A percentile compares a stretch with the other conserved stretches of the same genome.
phyloP scores from a whole-genome alignment of 2,113 vertebrate genomes.

The Thalassoma bifasciatum region DNA sequence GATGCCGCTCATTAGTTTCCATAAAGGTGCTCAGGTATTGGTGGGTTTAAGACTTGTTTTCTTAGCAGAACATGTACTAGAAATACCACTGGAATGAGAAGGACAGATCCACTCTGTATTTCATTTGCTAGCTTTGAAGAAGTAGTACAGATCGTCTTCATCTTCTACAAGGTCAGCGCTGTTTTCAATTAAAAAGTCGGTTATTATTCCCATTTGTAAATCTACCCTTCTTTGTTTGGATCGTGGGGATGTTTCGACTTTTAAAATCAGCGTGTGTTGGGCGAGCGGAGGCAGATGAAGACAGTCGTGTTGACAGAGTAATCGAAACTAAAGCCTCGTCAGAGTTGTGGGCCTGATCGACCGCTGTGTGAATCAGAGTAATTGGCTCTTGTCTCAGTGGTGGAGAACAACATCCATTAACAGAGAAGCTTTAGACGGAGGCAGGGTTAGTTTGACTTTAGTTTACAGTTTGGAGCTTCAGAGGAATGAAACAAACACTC shows the following conservation, averaged over 20 bases:
- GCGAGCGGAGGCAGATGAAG: constrained; percentile 22
- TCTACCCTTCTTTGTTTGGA: neutral
- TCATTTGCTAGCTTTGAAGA: too few relatives aligned
- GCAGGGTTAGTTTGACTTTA: constrained; percentile 28
- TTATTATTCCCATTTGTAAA: neutral
- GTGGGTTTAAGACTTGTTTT: too few relatives aligned
- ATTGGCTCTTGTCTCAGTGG: constrained; percentile 61
- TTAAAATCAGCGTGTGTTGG: neutral
- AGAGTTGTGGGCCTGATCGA: constrained; percentile 34
- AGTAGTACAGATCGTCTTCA: too few relatives aligned
- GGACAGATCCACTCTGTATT: too few relatives aligned
- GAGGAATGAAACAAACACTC: constrained; percentile 34
- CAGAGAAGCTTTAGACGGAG: constrained; percentile 31
- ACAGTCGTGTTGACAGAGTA: constrained; percentile 48
- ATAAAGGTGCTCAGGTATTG: too few relatives aligned
- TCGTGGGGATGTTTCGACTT: neutral
- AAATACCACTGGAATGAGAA: too few relatives aligned
- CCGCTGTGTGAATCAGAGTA: constrained; percentile 53
- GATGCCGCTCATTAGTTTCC: too few relatives aligned
- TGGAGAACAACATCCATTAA: constrained; percentile 70
- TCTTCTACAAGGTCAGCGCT: too few relatives aligned
- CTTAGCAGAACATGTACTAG: too few relatives aligned
- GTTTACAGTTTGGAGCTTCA: constrained; percentile 12
- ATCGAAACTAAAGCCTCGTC: constrained; percentile 48
- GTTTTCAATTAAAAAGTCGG: neutral